A percentile compares a stretch with the other conserved stretches of the same genome.
Conservation (phyloP, 1,140 invertebrate genomes). For the Microplitis demolitor region DNA sequence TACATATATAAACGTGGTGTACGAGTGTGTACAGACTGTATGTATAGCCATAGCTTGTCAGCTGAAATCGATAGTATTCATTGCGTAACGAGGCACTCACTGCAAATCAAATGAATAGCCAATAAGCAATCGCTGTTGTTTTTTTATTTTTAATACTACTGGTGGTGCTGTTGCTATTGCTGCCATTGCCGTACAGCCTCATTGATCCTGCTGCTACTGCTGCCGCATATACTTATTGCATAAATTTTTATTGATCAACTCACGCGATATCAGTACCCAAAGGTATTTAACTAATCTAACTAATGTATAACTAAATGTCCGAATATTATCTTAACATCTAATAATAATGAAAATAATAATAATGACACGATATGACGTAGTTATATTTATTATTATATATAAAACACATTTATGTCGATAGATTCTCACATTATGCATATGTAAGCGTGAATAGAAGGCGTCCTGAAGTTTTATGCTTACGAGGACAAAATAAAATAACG, state of each 20-base stretch:
- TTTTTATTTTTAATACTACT: too few relatives aligned
- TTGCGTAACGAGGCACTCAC: conserved; percentile 50
- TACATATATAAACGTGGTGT: not conserved
- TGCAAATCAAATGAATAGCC: conserved; percentile 49
- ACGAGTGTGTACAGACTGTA: not conserved
- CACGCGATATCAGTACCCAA: not conserved
- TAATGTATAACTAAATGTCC: not conserved
- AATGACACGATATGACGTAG: not conserved
- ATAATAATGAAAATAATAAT: not conserved
- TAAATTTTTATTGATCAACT: not conserved
- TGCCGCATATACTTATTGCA: not conserved
- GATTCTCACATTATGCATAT: conserved; percentile 10
- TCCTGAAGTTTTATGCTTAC: conserved; percentile 1
- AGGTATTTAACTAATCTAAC: too few relatives aligned
- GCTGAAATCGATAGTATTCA: conserved; percentile 43
- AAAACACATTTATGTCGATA: not conserved
- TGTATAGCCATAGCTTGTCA: not conserved
- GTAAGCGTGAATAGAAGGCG: not conserved
- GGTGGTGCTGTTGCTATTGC: conserved; percentile 12
- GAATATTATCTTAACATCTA: conserved; percentile 1
- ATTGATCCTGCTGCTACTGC: not conserved
- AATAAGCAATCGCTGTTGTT: conserved; percentile 36
- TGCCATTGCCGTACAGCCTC: not conserved
- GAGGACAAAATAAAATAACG: not conserved
- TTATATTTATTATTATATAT: not conserved